A percentile compares a stretch with the other conserved stretches of the same genome.
Conservation (phyloP, 2,797 vertebrate genomes). For the Malacoctenus gilli region DNA sequence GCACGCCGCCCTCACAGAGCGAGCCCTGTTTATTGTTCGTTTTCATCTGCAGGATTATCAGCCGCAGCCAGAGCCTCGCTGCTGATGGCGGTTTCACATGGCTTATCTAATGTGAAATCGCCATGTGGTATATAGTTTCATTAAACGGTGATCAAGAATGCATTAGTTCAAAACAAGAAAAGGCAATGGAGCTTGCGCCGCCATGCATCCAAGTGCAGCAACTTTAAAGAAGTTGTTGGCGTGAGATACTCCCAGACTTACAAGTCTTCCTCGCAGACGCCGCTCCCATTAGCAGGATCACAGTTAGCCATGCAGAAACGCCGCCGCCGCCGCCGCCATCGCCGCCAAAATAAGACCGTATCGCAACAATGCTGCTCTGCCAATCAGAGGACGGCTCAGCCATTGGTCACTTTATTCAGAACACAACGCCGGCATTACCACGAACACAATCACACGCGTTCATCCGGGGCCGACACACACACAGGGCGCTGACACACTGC, state of each 20-base stretch:
- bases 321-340: conserved; percentile 82
- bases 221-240: conserved; percentile 99
- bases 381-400: conserved; percentile 77
- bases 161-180: conserved; percentile 99
- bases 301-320: conserved; percentile 85
- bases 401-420: conserved; percentile 78
- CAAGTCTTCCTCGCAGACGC: conserved; percentile 99
- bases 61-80: conserved; percentile 99
- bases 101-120: conserved; percentile 99
- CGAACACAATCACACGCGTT: conserved; percentile 62
- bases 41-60: conserved; percentile 99
- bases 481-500: too few relatives aligned
- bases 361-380: conserved; percentile 81
- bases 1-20: conserved; percentile 96
- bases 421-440: conserved; percentile 76
- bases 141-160: conserved; percentile 99
- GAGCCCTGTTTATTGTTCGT: conserved; percentile 98
- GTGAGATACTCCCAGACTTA: conserved; percentile 99
- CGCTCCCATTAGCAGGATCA: conserved; percentile 98
- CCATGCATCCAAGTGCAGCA: conserved; percentile 99
- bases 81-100: conserved; percentile 99
- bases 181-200: conserved; percentile 99
- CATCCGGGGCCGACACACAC: too few relatives aligned
- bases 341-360: conserved; percentile 80
- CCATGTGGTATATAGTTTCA: conserved; percentile 99